A percentile compares a stretch with the other conserved stretches of the same genome.
Evolutionary conservation across 2,888 invertebrate species (phyloP).

Genomic region (Cerceris ruficornis): DNA sequence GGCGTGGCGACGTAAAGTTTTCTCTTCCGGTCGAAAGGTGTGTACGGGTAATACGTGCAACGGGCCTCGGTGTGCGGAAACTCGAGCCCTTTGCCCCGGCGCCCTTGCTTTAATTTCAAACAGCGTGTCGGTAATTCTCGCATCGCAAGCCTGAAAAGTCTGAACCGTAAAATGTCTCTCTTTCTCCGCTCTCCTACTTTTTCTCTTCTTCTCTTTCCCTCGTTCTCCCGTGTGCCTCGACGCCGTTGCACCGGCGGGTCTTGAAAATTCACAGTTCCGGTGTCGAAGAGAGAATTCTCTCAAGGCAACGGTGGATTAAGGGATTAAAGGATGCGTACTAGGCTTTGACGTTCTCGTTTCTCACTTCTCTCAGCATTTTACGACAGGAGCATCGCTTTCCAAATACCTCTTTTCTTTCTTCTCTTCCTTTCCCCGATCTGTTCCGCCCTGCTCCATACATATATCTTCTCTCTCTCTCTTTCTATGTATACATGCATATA

Average conservation of each 20-base stretch:
- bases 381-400: conserved; percentile 61
- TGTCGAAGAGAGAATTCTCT: conserved; percentile 57
- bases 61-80: conserved; percentile 5
- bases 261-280: conserved; percentile 65
- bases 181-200: conserved; percentile 3
- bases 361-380: conserved; percentile 53
- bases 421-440: conserved; percentile 21
- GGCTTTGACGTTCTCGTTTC: conserved; percentile 60
- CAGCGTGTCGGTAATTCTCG: conserved; percentile 55
- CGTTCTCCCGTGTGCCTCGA: conserved; percentile 10
- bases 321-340: conserved; percentile 67
- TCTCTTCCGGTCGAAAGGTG: conserved; percentile 1
- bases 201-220: neutral
- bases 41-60: conserved; percentile 2
- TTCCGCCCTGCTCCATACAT: neutral
- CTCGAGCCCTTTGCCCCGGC: conserved; percentile 49
- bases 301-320: conserved; percentile 64
- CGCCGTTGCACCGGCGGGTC: conserved; percentile 45
- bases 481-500: no score
- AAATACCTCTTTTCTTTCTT: conserved; percentile 54
- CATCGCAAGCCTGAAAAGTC: conserved; percentile 51
- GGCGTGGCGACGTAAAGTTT: conserved; percentile 7
- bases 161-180: conserved; percentile 52
- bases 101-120: conserved; percentile 60
- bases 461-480: no score